These are phyloP conservation scores for Stichopus chloronotus DNA, from an alignment of 35 echinoderm and acorn worm species.

Conservation along the genomic window DNA sequence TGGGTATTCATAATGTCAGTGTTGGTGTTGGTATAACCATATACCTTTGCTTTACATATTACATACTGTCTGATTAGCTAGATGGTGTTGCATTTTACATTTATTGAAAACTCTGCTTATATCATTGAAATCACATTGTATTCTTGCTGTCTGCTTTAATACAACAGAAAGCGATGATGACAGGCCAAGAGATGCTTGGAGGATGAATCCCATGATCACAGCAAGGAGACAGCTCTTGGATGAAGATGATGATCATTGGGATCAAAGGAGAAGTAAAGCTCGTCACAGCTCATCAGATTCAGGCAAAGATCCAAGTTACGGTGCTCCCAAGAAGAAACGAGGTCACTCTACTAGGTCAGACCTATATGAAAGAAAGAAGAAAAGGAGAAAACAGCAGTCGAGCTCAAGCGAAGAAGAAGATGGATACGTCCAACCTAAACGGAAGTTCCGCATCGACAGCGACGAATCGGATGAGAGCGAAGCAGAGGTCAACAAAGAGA, in stretches of 20 bases:
- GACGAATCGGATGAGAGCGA: conserved; percentile 48
- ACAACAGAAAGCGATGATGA: conserved; percentile 13
- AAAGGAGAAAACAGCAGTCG: conserved; percentile 12
- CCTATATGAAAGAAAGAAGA: background rate
- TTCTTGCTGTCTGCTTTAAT: background rate
- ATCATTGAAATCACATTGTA: background rate
- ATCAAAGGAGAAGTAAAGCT: background rate
- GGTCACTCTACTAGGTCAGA: background rate
- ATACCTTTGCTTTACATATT: too few species aligned
- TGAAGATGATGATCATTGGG: background rate
- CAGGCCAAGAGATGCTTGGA: conserved; percentile 40
- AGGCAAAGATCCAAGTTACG: background rate
- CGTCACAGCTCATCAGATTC: conserved; percentile 7
- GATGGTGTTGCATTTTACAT: too few species aligned
- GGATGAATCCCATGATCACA: conserved; percentile 32
- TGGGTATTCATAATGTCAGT: too few species aligned
- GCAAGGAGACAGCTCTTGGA: background rate
- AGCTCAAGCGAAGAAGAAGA: conserved; percentile 58
- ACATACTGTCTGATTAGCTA: too few species aligned
- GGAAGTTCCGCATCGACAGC: conserved; percentile 82
- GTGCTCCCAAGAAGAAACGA: background rate
- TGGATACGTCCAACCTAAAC: conserved; percentile 58
- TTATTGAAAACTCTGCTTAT: too few species aligned
- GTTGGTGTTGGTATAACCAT: too few species aligned
- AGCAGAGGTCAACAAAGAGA: background rate